Evolutionary conservation across 1,140 invertebrate species (phyloP).

Genomic region (Argopecten irradians): DNA sequence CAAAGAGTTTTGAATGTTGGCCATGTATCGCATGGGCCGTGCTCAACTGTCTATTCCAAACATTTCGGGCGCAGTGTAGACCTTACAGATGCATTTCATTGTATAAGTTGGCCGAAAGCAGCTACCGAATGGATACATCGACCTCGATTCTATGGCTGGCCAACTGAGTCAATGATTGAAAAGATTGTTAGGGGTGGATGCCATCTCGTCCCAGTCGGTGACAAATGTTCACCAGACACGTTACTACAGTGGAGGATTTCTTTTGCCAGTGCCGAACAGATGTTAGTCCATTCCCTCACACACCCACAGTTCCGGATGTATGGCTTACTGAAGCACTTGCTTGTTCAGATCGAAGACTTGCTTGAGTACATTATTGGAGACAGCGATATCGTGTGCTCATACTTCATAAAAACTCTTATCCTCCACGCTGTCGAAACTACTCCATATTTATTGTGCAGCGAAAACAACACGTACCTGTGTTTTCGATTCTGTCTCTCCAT

Average conservation of each 20-base stretch:
- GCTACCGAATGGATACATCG: not conserved
- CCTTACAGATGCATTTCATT: not conserved
- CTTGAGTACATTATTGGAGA: not conserved
- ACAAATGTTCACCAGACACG: not conserved
- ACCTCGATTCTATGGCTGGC: not conserved
- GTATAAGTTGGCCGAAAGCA: not conserved
- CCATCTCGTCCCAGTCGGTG: slow-evolving; percentile 26
- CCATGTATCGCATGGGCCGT: not conserved
- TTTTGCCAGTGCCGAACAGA: slow-evolving; percentile 33
- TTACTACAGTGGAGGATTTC: slow-evolving; percentile 38
- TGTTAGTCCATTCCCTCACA: slow-evolving; percentile 35
- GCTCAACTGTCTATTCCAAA: not conserved
- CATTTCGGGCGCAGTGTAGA: not conserved
- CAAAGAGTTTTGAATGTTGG: not conserved
- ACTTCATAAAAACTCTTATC: slow-evolving; percentile 34
- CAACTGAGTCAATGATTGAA: not conserved
- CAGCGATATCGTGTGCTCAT: not conserved
- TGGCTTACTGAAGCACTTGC: slow-evolving; percentile 29
- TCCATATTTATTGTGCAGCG: not conserved
- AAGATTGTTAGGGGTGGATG: slow-evolving; percentile 19
- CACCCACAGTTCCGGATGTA: slow-evolving; percentile 34
- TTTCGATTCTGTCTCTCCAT: slow-evolving; percentile 30
- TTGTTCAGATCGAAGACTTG: not conserved
- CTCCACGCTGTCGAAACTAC: slow-evolving; percentile 24
- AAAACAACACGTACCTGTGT: slow-evolving; percentile 80